These are phyloP conservation scores for Agriopis aurantiaria DNA, from an alignment of 2,888 invertebrate species.

Conservation along the genomic window DNA sequence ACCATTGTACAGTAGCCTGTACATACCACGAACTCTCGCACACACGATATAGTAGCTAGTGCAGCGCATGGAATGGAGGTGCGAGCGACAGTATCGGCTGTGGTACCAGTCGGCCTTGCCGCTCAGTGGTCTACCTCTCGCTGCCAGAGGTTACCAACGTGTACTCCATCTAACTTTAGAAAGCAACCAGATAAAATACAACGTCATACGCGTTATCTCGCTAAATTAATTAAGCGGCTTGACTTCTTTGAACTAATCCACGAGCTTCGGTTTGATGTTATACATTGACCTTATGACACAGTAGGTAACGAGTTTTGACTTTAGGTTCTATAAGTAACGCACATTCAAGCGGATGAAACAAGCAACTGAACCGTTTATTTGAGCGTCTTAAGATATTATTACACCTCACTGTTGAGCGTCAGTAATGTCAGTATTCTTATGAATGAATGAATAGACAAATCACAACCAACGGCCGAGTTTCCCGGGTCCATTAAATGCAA, in stretches of 20 bases:
- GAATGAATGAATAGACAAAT: constrained; percentile 38
- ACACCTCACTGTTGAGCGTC: too few species aligned
- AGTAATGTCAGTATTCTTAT: constrained; percentile 15
- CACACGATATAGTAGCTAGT: constrained; percentile 30
- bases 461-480: constrained; percentile 42
- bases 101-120: constrained; percentile 78
- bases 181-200: constrained; percentile 69
- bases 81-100: constrained; percentile 30
- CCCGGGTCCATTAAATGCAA: constrained; percentile 47
- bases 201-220: constrained; percentile 57
- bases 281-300: neutral
- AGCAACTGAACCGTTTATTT: constrained; percentile 11
- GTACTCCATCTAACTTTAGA: constrained; percentile 84
- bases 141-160: constrained; percentile 83
- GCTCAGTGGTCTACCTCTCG: constrained; percentile 77
- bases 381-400: neutral
- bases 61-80: constrained; percentile 17
- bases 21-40: constrained; percentile 27
- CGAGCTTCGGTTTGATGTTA: constrained; percentile 4
- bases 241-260: constrained; percentile 30
- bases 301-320: neutral
- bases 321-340: neutral
- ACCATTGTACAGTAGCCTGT: neutral
- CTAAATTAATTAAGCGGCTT: constrained; percentile 45
- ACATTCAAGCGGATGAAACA: constrained; percentile 2